Conservation (phyloP, 2,888 invertebrate genomes). For the Drosophila flavopinicola region DNA sequence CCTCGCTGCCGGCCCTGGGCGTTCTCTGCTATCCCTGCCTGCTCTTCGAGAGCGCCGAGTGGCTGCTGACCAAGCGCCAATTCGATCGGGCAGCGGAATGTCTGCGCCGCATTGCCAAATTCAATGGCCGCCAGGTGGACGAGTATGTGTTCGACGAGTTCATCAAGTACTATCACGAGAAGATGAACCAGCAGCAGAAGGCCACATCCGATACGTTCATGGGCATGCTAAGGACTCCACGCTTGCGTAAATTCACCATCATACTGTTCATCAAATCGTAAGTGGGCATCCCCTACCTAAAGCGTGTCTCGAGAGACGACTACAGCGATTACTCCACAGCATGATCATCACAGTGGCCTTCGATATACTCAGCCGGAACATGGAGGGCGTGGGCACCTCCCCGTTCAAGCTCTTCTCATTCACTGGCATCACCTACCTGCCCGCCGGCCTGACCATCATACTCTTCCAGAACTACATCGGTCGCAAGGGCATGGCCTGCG, state of each 20-base stretch:
- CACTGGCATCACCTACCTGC: constrained; percentile 85
- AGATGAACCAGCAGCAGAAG: constrained; percentile 49
- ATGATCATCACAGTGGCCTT: constrained; percentile 87
- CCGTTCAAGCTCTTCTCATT: constrained; percentile 86
- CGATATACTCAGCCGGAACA: constrained; percentile 86
- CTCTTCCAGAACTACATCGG: constrained; percentile 83
- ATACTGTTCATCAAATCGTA: constrained; percentile 87
- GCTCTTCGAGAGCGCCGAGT: constrained; percentile 87
- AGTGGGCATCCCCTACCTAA: too few relatives aligned
- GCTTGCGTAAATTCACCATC: constrained; percentile 85
- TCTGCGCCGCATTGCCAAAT: constrained; percentile 85
- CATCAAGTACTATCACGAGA: constrained; percentile 71
- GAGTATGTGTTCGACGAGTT: constrained; percentile 84
- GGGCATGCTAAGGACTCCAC: constrained; percentile 86
- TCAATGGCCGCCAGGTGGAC: constrained; percentile 85
- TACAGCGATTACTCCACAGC: constrained; percentile 70
- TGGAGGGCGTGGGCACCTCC: constrained; percentile 86
- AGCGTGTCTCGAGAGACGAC: too few relatives aligned
- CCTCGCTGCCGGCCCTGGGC: constrained; percentile 85
- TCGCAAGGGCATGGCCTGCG: constrained; percentile 86
- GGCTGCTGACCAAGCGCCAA: constrained; percentile 86
- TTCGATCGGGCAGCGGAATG: constrained; percentile 85
- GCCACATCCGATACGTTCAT: constrained; percentile 82
- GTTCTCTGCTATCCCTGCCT: constrained; percentile 85
- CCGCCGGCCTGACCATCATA: constrained; percentile 84